Conservation (phyloP, 2,113 vertebrate species). For the Thermophis baileyi region DNA sequence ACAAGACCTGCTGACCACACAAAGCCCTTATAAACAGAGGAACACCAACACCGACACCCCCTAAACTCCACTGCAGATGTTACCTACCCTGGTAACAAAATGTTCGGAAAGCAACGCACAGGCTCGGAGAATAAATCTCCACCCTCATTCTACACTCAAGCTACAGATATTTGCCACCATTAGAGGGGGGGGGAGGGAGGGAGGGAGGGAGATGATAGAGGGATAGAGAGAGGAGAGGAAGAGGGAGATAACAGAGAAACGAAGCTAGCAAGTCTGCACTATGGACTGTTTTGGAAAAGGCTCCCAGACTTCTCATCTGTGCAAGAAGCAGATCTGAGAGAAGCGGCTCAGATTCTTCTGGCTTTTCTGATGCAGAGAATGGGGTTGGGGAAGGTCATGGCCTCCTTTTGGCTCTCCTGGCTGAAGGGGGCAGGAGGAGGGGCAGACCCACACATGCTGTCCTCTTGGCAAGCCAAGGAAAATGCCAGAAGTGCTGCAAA, state of each 20-base stretch:
- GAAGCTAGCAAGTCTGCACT: background rate
- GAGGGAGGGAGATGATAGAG: too few species aligned
- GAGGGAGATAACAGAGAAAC: background rate
- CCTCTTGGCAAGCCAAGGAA: background rate
- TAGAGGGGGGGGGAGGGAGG: too few species aligned
- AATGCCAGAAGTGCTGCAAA: background rate
- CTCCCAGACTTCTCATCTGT: background rate
- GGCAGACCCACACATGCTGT: background rate
- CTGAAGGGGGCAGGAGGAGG: background rate
- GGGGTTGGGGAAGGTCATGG: background rate
- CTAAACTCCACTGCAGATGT: too few species aligned
- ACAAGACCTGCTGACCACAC: too few species aligned
- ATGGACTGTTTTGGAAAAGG: background rate
- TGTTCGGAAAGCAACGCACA: too few species aligned
- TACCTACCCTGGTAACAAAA: too few species aligned
- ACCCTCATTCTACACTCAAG: too few species aligned
- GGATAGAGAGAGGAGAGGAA: background rate
- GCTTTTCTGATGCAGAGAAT: background rate
- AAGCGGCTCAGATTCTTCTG: background rate
- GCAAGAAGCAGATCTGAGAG: background rate
- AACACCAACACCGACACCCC: too few species aligned
- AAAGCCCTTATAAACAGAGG: too few species aligned
- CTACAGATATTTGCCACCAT: too few species aligned
- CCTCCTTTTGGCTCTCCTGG: background rate
- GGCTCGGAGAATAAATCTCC: too few species aligned